phyloP scores from a whole-genome alignment of 2,888 invertebrate genomes.

The Catocala nupta region DNA sequence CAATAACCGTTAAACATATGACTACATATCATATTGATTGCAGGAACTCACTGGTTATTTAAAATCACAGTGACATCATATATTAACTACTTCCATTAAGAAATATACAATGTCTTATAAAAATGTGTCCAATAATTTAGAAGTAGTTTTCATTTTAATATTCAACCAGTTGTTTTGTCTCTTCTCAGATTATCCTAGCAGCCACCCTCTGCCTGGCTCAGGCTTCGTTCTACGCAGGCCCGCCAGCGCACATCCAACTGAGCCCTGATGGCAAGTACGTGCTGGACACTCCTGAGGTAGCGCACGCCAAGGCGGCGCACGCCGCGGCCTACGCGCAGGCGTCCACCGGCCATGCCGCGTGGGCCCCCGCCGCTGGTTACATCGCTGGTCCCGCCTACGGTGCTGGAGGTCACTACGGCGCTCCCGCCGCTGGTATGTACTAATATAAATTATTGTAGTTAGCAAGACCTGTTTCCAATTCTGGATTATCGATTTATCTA shows the following conservation, averaged over 20 bases:
- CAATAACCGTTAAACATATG: too few relatives aligned
- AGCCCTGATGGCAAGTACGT: conserved; percentile 85
- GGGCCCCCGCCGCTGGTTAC: conserved; percentile 76
- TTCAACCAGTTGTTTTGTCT: background rate
- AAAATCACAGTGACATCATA: too few relatives aligned
- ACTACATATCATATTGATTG: too few relatives aligned
- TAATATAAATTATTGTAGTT: background rate
- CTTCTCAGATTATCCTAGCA: conserved; percentile 78
- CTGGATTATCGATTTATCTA: too few relatives aligned
- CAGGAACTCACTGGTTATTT: too few relatives aligned
- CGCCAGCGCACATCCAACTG: conserved; percentile 80
- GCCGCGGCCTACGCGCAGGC: conserved; percentile 83
- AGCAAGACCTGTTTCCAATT: too few relatives aligned
- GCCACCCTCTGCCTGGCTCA: conserved; percentile 84
- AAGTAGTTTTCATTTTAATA: background rate
- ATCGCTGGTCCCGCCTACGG: conserved; percentile 60
- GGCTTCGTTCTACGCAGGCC: conserved; percentile 85
- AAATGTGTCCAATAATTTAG: too few relatives aligned
- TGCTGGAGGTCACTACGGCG: conserved; percentile 76
- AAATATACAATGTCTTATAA: too few relatives aligned
- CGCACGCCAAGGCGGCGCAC: conserved; percentile 83
- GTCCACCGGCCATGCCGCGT: conserved; percentile 80
- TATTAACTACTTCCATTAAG: too few relatives aligned
- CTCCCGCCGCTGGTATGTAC: conserved; percentile 78
- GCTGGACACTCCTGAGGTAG: conserved; percentile 86